A percentile compares a stretch with the other conserved stretches of the same genome.
Evolutionary conservation across 2,888 invertebrate species (phyloP).

Genomic region (Caenorhabditis macrosperma): DNA sequence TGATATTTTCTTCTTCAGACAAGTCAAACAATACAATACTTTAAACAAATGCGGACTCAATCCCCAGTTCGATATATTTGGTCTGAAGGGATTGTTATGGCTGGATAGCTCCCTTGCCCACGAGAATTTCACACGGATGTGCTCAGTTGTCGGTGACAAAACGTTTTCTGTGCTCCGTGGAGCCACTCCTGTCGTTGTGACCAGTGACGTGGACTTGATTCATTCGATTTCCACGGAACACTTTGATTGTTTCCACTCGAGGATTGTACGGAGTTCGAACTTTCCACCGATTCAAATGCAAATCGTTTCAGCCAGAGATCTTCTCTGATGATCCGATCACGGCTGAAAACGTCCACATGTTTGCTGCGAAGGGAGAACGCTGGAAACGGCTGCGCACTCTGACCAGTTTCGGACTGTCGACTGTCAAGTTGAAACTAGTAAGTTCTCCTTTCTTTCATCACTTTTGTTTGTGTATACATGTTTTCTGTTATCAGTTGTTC

Average conservation of each 20-base stretch:
- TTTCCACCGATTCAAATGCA: neutral
- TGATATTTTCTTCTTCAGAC: constrained; percentile 32
- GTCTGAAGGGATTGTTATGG: constrained; percentile 39
- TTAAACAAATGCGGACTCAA: constrained; percentile 35
- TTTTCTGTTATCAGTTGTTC: constrained; percentile 53
- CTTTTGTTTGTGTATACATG: neutral
- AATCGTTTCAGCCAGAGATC: constrained; percentile 44
- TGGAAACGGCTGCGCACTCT: constrained; percentile 83
- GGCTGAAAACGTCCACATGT: constrained; percentile 78
- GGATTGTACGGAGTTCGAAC: constrained; percentile 51
- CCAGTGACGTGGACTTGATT: constrained; percentile 64
- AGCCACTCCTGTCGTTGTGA: constrained; percentile 57
- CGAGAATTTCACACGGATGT: constrained; percentile 29
- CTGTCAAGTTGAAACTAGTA: constrained; percentile 64
- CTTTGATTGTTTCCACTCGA: constrained; percentile 63
- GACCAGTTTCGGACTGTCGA: constrained; percentile 78
- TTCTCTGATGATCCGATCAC: constrained; percentile 41
- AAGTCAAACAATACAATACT: constrained; percentile 12
- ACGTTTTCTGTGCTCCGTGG: constrained; percentile 64
- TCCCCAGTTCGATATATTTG: constrained; percentile 52
- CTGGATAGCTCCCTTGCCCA: constrained; percentile 32
- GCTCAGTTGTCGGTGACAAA: constrained; percentile 35
- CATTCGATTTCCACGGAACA: constrained; percentile 60
- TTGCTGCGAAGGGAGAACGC: constrained; percentile 81
- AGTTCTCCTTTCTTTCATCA: neutral